A percentile compares a stretch with the other conserved stretches of the same genome.
These are phyloP conservation scores for Tangara arthus DNA, from an alignment of 2,797 vertebrate genomes.

Conservation along the genomic window DNA sequence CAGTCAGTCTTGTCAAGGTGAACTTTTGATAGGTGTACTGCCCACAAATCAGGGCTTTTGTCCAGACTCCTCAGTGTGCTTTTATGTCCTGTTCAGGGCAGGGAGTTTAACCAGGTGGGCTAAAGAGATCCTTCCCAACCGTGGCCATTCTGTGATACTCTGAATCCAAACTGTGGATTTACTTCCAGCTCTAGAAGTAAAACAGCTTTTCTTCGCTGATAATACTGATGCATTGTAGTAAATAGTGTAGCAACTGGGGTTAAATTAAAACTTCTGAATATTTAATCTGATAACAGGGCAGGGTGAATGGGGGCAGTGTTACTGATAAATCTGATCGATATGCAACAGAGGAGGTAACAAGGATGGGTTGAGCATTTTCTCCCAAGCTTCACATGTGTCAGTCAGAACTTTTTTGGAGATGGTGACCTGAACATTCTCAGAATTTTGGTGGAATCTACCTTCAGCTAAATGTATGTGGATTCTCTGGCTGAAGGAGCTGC, in stretches of 20 bases:
- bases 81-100: background rate
- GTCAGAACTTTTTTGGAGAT: background rate
- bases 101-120: background rate
- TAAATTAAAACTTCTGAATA: background rate
- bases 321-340: background rate
- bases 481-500: background rate
- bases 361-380: background rate
- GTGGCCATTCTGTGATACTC: accelerated
- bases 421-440: background rate
- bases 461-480: background rate
- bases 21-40: background rate
- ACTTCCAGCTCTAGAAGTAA: background rate
- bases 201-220: background rate
- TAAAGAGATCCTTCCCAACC: background rate
- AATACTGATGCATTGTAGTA: background rate
- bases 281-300: background rate
- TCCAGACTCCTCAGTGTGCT: background rate
- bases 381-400: background rate
- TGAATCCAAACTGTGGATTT: background rate
- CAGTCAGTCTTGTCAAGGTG: background rate
- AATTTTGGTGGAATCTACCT: background rate
- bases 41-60: background rate
- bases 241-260: background rate
- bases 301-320: accelerated
- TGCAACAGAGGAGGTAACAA: background rate